Conservation (phyloP, 2,888 invertebrate genomes). For the Epinotia brunnichana region DNA sequence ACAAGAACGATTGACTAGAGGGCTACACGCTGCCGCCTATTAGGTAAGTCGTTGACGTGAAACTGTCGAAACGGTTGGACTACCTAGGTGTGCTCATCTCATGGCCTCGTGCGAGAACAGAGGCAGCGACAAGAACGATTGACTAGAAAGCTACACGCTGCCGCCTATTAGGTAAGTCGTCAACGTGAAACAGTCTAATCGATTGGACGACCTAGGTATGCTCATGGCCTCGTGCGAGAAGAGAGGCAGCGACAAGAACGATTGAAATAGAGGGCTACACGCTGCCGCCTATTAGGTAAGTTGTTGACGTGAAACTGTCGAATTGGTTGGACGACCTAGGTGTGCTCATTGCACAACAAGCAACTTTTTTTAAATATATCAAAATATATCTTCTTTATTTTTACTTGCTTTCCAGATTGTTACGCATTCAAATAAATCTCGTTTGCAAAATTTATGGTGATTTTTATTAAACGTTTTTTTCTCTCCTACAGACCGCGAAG, state of each 20-base stretch:
- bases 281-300: slow-evolving; percentile 77
- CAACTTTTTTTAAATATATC: too few species aligned
- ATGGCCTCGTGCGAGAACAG: slow-evolving; percentile 94
- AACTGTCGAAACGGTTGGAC: slow-evolving; percentile 77
- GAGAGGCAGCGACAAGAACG: slow-evolving; percentile 89
- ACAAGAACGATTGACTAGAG: too few species aligned
- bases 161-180: slow-evolving; percentile 73
- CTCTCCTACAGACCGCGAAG: slow-evolving; percentile 71
- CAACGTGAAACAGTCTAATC: slow-evolving; percentile 73
- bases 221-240: slow-evolving; percentile 95
- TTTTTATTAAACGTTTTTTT: not conserved
- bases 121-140: slow-evolving; percentile 90
- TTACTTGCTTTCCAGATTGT: too few species aligned
- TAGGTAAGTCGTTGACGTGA: too few species aligned
- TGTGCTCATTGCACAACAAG: too few species aligned
- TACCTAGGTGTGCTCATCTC: slow-evolving; percentile 82
- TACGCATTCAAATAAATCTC: too few species aligned
- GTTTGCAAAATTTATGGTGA: too few species aligned
- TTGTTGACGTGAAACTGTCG: slow-evolving; percentile 71
- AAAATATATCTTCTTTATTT: too few species aligned
- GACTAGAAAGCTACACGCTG: slow-evolving; percentile 89
- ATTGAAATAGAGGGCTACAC: slow-evolving; percentile 92
- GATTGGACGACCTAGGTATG: slow-evolving; percentile 76
- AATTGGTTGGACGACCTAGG: slow-evolving; percentile 76
- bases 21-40: too few species aligned